Base-by-base conservation (phyloP, 2,113 vertebrate species). In the Neogale vison region DNA sequence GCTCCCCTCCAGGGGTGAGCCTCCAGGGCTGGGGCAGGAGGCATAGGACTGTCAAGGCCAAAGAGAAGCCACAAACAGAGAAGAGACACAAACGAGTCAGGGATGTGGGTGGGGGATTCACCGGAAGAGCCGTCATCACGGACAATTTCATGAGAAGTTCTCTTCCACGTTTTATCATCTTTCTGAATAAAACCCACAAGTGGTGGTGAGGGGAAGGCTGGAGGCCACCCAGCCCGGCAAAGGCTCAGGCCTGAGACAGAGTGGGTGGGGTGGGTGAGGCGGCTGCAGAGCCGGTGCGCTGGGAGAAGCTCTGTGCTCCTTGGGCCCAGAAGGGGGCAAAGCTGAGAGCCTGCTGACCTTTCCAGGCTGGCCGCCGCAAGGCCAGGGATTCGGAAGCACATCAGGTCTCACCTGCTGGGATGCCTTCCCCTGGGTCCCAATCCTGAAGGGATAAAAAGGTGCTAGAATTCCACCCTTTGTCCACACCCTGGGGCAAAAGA, bases 111-210 rank as follows among this genome's bases (percentile, higher is more conserved):
- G 1, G 15, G 47, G 23, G 34, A 4, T 45, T 20, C 4, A 7
- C 4, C 0, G 1, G 31, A 13, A 13, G 69, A 63, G n/a, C 20
- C 0, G 10, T 29, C 29, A 67, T 15, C n/a, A 6, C 4, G 36
- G 77, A 6, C 2, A 15, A 15, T 61, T 59, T 57, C 72, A 18
- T 1, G 15, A 92, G 21, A 15, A 79, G 26, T 9, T 2, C 0
- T 11, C 29, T 26, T 63, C 26, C 1, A 3, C 2, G 4, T 23
- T 79, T 36, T 57, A 39, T 65, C 31, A 0, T 50, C 83, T 42
- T 71, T 47, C 94, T 11, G 10, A 24, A 50, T 10, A 81, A 74
- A 42, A 29, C 6, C 29, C 4, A 7, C 7, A 18, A 50, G 26
- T 9, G n/a, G 26, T 21, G 69, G 18, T 11, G 7, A 39, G 57